Base-by-base conservation (phyloP, 1,140 invertebrate genomes). In the Archegozetes longisetosus region DNA sequence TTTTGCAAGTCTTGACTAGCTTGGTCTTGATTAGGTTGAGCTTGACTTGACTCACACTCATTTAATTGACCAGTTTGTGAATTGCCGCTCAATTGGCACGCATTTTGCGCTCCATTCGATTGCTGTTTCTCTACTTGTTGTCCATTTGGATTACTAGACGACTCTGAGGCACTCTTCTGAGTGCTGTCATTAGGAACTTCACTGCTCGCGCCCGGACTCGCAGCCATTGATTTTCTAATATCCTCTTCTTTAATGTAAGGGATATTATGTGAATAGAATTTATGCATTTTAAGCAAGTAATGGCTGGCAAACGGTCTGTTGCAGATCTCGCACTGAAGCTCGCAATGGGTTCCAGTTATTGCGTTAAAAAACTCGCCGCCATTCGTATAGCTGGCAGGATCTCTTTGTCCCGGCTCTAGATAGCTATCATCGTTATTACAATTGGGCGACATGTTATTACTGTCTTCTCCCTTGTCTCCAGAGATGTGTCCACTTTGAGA, bases 1-100 rank as follows among this genome's bases (percentile, higher is more conserved):
- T 90, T 89, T 64, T 88, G 82, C 3, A 92, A 72, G 66, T 89
- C 86, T 68, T 87, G 83, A 62, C 69, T 69, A 54, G 68, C 63
- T 51, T 62, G 49, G 25, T 29, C 25, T 24, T 51, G 49, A 2
- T 50, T 32, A 26, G 4, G 20, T 12, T 22, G 14, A 47, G 2
- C 55, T 9, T 47, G 46, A 26, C n/a, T 48, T 24, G 27, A 58
- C 4, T 58, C 46, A 22, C 3, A 1, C 24, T 58, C 24, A n/a
- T 17, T 26, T 17, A 2, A 23, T n/a, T 22, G 9, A n/a, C 17
- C 53, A 12, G 17, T 29, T 50, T 58, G 46, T 2, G 27, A n/a
- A 50, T 57, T 28, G 14, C n/a, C 46, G 12, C 46, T 22, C 20
- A 17, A 49, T 27, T 55, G 22, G 14, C 22, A 25, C 22, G 55